Base-by-base conservation (phyloP, 2,888 invertebrate species). In the Drosophila borealis region DNA sequence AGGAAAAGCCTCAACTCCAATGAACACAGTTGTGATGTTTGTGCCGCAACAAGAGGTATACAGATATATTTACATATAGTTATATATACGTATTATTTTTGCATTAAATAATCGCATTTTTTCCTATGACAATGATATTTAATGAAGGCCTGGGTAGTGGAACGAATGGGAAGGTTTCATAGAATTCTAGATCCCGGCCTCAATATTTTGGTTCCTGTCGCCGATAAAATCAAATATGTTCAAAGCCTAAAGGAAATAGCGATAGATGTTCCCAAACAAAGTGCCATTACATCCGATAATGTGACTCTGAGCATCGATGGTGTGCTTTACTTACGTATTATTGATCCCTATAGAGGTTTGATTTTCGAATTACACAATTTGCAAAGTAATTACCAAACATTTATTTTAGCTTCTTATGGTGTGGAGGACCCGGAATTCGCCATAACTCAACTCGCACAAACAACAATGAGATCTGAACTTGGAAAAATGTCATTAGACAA, bases 351-450 rank as follows among this genome's bases (percentile, higher is more conserved):
- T 92, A 95, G 97, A 92, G 96, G 97, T 91, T 77, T 57, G 63
- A 10, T 25, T 3, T 8, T 3, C 11, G 3, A 17, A 34, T 39
- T 21, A 1, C 29, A 53, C 42, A 25, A 37, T 17, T 14, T 29
- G 11, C 17, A 9, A 13, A 25, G 9, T 8, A 49, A 19, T 3
- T 19, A 0, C 37, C 34, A 10, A 4, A 33, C 21, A 8, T 25
- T 36, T 13, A 1, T 14, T 29, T 14, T 21, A 94, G 96, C 96
- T 51, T 98, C 98, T 76, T 99, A 99, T 93, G 99, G 99, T 21
- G 99, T 99, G 10, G 99, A 99, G 93, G 99, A 99, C 93, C 98
- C 99, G 0, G 99, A 99, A 93, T 99, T 98, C 94, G 99, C 99
- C 0, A 98, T 99, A 69, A 99, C 99, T 1, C 99, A 99, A 93